Evolutionary conservation across 2,797 vertebrate species (phyloP), one percentile per base, ranked within the genome.

Genomic region (Danio jaintianensis): DNA sequence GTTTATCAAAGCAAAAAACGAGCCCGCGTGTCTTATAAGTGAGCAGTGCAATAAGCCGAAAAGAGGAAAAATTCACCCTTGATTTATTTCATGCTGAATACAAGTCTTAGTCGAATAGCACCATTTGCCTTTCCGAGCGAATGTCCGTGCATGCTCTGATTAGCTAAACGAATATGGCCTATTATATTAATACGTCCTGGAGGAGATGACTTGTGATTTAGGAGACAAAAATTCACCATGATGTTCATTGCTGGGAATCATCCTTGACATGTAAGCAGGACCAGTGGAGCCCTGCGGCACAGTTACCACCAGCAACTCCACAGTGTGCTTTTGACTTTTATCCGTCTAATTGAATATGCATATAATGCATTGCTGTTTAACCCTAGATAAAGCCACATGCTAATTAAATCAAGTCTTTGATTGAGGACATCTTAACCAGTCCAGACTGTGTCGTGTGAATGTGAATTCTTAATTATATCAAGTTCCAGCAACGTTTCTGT

Each of bases 1-100:
- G 87, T 93, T 92, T 94, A 90, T 92, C 88, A 92, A 90, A 91
- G 88, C 86, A 91, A 92, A 93, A 92, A 92, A 93, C 91, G 87
- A 92, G 87, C 82, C 63, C 85, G 74, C 84, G 87, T 82, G 89
- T 86, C 91, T 91, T 85, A 90, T 83, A 86, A 91, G 74, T 77
- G 84, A 82, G 76, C 85, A 86, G 87, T 85, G 86, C 85, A 87
- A 86, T 81, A 92, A 89, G 90, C 87, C 88, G 91, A 91, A 89
- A 87, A 87, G 87, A 88, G 88, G 89, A 91, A 92, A 92, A 91
- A 92, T 90, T 91, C 84, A 83, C 87, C 89, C 87, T 90, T 89
- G 88, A 88, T 92, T 92, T 84, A 91, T 92, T 92, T 90, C 82
- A 85, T 66, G 79, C 88, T 88, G 89, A 92, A 92, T 90, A 90